These are phyloP conservation scores for Ochlodes sylvanus DNA, from an alignment of 2,888 invertebrate genomes.

Conservation along the genomic window DNA sequence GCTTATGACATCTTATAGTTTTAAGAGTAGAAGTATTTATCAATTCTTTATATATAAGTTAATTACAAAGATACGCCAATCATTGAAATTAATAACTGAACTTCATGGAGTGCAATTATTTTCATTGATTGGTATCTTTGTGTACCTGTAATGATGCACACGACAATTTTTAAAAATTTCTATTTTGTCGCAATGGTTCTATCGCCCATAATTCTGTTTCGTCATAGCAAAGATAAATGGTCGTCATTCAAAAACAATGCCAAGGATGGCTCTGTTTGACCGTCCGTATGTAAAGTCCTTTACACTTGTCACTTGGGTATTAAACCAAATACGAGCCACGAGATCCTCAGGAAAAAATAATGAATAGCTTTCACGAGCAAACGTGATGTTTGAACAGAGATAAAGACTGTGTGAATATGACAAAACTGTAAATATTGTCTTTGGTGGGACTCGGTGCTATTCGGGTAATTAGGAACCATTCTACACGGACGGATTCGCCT, in stretches of 20 bases:
- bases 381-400: conserved; percentile 78
- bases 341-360: conserved; percentile 71
- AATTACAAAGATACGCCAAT: too few relatives aligned
- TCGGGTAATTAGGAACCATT: conserved; percentile 37
- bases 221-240: conserved; percentile 1
- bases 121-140: too few relatives aligned
- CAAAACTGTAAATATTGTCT: conserved; percentile 84
- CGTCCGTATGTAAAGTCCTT: conserved; percentile 73
- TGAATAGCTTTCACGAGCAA: conserved; percentile 81
- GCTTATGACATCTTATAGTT: too few relatives aligned
- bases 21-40: too few relatives aligned
- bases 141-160: too few relatives aligned
- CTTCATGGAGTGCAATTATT: too few relatives aligned
- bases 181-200: too few relatives aligned
- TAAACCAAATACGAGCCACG: conserved; percentile 74
- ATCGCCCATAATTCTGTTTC: too few relatives aligned
- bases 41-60: too few relatives aligned
- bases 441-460: conserved; percentile 50
- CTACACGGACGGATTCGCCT: conserved; percentile 22
- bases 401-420: conserved; percentile 84
- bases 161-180: too few relatives aligned
- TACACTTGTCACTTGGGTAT: conserved; percentile 82
- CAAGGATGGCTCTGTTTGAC: conserved; percentile 72
- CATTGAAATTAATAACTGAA: too few relatives aligned
- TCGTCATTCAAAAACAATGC: conserved; percentile 56